phyloP scores from a whole-genome alignment of 2,888 invertebrate species.

The Agelastica alni region DNA sequence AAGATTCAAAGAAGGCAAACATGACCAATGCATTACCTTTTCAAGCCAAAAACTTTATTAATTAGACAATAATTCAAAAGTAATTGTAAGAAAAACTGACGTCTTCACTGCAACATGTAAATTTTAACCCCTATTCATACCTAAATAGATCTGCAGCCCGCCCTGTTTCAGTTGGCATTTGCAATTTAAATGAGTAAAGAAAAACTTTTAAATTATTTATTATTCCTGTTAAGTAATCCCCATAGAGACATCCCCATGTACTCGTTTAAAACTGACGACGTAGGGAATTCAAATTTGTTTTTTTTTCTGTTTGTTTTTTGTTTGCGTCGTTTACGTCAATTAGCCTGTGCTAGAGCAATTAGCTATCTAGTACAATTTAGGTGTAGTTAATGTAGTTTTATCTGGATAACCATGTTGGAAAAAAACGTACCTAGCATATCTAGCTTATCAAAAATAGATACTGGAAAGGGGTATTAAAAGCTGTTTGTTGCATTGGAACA shows the following conservation, averaged over 20 bases:
- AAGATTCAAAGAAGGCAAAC: too few species aligned
- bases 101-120: background rate
- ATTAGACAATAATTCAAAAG: too few species aligned
- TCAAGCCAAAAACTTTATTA: too few species aligned
- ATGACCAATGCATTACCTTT: too few species aligned
- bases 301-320: background rate
- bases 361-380: too few species aligned
- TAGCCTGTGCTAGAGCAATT: background rate
- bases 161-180: background rate
- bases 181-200: slow-evolving; percentile 1
- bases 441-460: too few species aligned
- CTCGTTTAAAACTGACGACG: slow-evolving; percentile 1
- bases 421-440: too few species aligned
- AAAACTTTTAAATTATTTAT: slow-evolving; percentile 11
- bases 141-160: background rate
- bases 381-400: too few species aligned
- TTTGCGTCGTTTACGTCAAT: slow-evolving; percentile 9
- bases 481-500: too few species aligned
- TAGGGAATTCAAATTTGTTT: background rate
- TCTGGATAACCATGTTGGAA: too few species aligned
- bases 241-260: slow-evolving; percentile 1
- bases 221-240: slow-evolving; percentile 12
- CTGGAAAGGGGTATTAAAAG: too few species aligned
- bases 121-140: background rate
- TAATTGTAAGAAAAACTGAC: too few species aligned